Conservation (phyloP, 2,797 vertebrate genomes). For the Pipistrellus pipistrellus region DNA sequence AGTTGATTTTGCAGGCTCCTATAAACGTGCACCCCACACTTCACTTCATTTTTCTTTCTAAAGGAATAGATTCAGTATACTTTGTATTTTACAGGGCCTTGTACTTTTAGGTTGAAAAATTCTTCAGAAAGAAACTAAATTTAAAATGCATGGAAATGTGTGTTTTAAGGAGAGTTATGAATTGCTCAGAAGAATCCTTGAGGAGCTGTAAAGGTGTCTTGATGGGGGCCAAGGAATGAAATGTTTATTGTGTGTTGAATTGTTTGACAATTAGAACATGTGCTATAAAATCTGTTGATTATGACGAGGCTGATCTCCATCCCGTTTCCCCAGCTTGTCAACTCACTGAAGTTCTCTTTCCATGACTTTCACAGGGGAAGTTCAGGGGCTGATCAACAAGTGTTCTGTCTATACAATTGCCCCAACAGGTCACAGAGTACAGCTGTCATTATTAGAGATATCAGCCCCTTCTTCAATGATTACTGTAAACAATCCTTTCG, state of each 20-base stretch:
- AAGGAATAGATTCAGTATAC: not conserved
- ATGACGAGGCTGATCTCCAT: not conserved
- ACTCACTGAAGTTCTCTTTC: not conserved
- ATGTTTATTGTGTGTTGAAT: not conserved
- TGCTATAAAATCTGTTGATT: not conserved
- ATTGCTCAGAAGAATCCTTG: not conserved
- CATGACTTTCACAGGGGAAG: not conserved
- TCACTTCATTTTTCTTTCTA: not conserved
- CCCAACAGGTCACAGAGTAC: not conserved
- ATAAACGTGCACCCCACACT: not conserved
- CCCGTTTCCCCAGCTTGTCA: not conserved
- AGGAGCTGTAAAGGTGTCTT: not conserved
- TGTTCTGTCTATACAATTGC: not conserved
- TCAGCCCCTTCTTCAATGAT: not conserved
- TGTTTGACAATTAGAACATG: not conserved
- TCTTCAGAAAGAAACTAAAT: not conserved
- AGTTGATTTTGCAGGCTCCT: not conserved
- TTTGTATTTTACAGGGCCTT: not conserved
- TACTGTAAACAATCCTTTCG: not conserved
- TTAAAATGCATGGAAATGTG: not conserved
- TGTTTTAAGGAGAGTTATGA: not conserved
- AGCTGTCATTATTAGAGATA: not conserved
- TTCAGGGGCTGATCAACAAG: not conserved
- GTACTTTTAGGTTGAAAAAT: not conserved
- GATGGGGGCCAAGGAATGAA: not conserved